Percentiles rank a stretch among this genome's conserved stretches.
Evolutionary conservation across 2,888 invertebrate species (phyloP).

Genomic region (Lobophora halterata): DNA sequence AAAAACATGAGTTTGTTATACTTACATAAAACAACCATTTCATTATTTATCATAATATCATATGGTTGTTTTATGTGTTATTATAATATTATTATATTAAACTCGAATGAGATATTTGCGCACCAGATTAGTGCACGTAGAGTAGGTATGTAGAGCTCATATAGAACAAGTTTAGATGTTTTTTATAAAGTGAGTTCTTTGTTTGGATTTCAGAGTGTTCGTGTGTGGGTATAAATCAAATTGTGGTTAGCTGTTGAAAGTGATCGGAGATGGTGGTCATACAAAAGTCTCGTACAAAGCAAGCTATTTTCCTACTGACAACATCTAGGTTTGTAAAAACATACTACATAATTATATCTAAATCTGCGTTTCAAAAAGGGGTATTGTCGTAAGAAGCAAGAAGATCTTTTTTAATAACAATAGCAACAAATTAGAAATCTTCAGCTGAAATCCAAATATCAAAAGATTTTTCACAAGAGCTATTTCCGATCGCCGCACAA

Average conservation of each 20-base stretch:
- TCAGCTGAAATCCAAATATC: constrained; percentile 9
- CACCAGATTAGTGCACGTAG: too few species aligned
- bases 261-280: constrained; percentile 41
- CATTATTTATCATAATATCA: too few species aligned
- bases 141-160: too few species aligned
- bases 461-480: constrained; percentile 25
- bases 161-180: too few species aligned
- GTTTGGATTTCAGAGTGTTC: too few species aligned
- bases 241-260: constrained; percentile 40
- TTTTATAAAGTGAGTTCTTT: too few species aligned
- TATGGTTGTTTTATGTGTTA: too few species aligned
- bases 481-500: constrained; percentile 30
- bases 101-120: too few species aligned
- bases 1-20: not conserved
- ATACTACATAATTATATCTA: constrained; percentile 4
- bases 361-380: too few species aligned
- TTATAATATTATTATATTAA: too few species aligned
- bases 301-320: constrained; percentile 39
- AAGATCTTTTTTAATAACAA: too few species aligned
- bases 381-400: too few species aligned
- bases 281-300: constrained; percentile 39
- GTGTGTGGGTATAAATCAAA: constrained; percentile 45
- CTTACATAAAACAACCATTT: constrained; percentile 5
- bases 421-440: constrained; percentile 7
- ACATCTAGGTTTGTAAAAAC: constrained; percentile 31